Evolutionary conservation across 2,113 vertebrate genomes (phyloP), one percentile per base, ranked within the genome.

Genomic region (Hippocampus mohnikei): DNA sequence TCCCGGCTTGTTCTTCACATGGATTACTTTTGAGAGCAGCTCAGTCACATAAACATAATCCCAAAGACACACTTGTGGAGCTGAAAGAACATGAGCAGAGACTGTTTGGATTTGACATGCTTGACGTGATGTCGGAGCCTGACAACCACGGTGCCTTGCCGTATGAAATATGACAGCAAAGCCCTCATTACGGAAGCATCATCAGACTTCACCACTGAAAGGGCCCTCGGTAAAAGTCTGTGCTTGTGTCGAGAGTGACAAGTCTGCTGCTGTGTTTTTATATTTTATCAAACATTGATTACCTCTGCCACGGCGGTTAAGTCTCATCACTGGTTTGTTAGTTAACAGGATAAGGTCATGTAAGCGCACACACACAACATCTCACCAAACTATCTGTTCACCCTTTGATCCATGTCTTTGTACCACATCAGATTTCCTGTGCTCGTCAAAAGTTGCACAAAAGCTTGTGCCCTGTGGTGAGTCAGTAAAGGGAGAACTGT

Each of bases 381-480:
- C 52, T 11, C n/a, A 9, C 52, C 74, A 83, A 84, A 71, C 75
- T 73, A 37, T 76, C 50, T 73, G 67, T 72, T 84, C 66, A 71
- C 56, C 74, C 66, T 37, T 61, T 81, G 79, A 72, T 84, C 69
- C 72, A 64, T 69, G 66, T 78, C 72, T 86, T 78, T 86, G 79
- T 77, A 71, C 27, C 53, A 13, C 42, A 73, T 75, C 10, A 58
- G 69, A 42, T 69, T 75, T 59, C 61, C 66, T 50, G 71, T 77
- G 80, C 70, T 70, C 79, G 78, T 75, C 72, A 71, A 66, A 78
- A 80, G 81, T 72, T 71, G 78, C 81, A 86, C 80, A 83, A 79
- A 85, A 76, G 75, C 74, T 40, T n/a, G 29, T 70, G 74, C 84
- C 85, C 79, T 65, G 29, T 63, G 84, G 81, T 70, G 52, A 72